Base-by-base conservation (phyloP, 2,113 vertebrate species). In the Bos javanicus region DNA sequence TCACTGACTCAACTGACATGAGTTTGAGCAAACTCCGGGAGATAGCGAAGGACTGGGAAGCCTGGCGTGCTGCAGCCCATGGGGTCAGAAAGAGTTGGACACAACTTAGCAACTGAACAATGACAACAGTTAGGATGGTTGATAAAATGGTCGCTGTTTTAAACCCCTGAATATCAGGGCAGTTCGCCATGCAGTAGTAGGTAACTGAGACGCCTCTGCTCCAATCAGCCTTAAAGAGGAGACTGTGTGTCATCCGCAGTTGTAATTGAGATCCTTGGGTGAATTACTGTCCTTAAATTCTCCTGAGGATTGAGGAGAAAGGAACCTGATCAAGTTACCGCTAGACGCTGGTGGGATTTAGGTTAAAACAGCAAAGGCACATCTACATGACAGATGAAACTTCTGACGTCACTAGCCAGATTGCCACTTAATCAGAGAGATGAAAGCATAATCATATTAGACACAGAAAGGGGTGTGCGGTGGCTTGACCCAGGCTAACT, bases 271-370 rank as follows among this genome's bases (percentile, higher is more conserved):
- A 94, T 64, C 6, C 10, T n/a, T 67, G 46, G n/a, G 36, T 82
- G 89, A 78, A 71, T 21, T 43, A n/a, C 5, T 94, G 21, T 54
- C n/a, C 80, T 94, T 95, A 90, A 90, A 95, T 94, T 97, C 94
- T 59, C n/a, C 90, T 54, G 71, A 60, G 43, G 87, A 86, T 43
- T 0, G 19, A n/a, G 87, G 36, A 50, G 64, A 59, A 26, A 92
- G 16, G 39, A 50, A 71, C 1, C 1, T 30, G 67, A 90, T 95
- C 50, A 59, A 90, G 26, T 95, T 92, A 78, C 64, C 71, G 23
- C 10, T 74, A 87, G 56, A 87, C 1, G 50, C 84, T 89, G 52
- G 60, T 82, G 57, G 83, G 93, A 96, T 94, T 95, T 97, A 93
- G 83, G 91, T 87, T 81, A 64, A 85, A 82, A 57, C 81, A 1